Base-by-base conservation (phyloP, 2,888 invertebrate genomes). In the Drosophila phalerata region DNA sequence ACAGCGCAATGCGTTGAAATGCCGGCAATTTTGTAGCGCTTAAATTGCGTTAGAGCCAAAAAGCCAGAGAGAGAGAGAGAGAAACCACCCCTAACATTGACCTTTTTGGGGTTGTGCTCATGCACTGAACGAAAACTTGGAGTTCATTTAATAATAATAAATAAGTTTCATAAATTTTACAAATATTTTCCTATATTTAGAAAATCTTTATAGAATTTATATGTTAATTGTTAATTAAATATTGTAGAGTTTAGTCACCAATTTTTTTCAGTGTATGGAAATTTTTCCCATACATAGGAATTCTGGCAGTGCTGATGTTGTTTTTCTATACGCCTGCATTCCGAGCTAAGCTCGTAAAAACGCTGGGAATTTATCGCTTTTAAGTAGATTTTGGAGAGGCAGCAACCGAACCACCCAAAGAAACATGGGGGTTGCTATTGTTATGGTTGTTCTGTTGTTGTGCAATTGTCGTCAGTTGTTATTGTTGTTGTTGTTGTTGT, bases 311-410 rank as follows among this genome's bases (percentile, higher is more conserved):
- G 60, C 58, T 55, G 49, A 43, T 71, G 74, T 67, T 77, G 58
- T 68, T 68, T 62, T 65, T 81, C 60, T 37, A 32, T 64, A 56
- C 65, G 72, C 79, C 60, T 74, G 82, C 79, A 87, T 77, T 79
- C 71, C 66, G 66, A 53, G 69, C 73, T 63, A 52, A 67, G 77
- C 77, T 83, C 88, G 84, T 80, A 87, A 82, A 86, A 89, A 87
- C 75, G 73, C 72, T 75, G 77, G 79, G 85, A 89, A 86, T 89
- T 86, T 87, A 89, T 86, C 73, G 86, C 88, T 73, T 79, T 79
- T 63, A 81, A 85, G 85, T 87, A 82, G 81, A 73, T 82, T 89
- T 73, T 62, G 65, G 69, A 61, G 58, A 49, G 66, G 61, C 65
- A 52, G 67, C 32, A 47, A 52, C 53, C 17, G 22, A 55, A 32